These are phyloP conservation scores for Plectus sambesii DNA, from an alignment of 1,140 invertebrate species.

Conservation along the genomic window DNA sequence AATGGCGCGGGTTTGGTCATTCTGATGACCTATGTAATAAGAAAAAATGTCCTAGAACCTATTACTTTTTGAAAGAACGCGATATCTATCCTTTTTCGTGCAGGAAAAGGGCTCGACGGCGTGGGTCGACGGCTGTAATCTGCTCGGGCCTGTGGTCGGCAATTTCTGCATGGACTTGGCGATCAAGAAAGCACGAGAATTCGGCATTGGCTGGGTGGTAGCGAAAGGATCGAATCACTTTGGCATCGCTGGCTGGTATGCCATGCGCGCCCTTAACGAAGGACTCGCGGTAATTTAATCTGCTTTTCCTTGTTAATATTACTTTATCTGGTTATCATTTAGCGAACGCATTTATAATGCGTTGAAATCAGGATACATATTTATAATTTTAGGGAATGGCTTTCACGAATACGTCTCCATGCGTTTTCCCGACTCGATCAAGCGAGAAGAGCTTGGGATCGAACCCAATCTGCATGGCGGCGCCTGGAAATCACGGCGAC, in stretches of 20 bases:
- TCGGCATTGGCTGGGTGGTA: conserved; percentile 75
- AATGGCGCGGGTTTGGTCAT: too few relatives aligned
- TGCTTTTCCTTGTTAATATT: conserved; percentile 10
- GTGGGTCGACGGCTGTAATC: conserved; percentile 43
- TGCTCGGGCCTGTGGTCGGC: conserved; percentile 64
- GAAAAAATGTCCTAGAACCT: too few relatives aligned
- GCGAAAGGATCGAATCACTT: conserved; percentile 78
- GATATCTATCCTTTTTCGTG: too few relatives aligned
- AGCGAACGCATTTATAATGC: too few relatives aligned
- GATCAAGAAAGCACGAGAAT: conserved; percentile 61
- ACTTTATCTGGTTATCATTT: too few relatives aligned
- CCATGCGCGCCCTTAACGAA: conserved; percentile 60
- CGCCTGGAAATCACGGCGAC: conserved; percentile 60
- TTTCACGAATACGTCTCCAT: conserved; percentile 81
- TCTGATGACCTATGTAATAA: too few relatives aligned
- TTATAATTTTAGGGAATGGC: conserved; percentile 59
- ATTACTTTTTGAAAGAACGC: too few relatives aligned
- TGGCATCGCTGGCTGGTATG: conserved; percentile 80
- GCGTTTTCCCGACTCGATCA: conserved; percentile 70
- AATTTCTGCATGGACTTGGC: conserved; percentile 79
- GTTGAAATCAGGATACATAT: too few relatives aligned
- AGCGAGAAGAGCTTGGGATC: conserved; percentile 75
- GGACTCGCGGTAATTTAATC: conserved; percentile 57
- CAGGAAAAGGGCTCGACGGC: conserved; percentile 40
- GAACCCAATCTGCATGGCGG: conserved; percentile 71